Percentiles rank a stretch among this genome's conserved stretches.
Conservation (phyloP, 1,140 invertebrate species). For the Brachionus plicatilis region DNA sequence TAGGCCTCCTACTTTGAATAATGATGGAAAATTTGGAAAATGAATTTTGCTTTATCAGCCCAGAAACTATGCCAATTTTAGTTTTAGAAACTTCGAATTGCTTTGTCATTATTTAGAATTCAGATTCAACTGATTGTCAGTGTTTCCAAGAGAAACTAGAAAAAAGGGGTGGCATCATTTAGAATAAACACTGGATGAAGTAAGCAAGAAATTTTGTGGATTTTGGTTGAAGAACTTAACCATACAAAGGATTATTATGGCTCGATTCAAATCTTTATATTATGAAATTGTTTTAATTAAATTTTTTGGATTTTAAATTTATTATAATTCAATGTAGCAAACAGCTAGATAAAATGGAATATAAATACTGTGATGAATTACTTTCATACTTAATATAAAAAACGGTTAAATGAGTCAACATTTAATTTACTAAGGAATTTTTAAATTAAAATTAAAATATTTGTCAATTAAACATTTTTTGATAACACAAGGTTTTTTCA, state of each 20-base stretch:
- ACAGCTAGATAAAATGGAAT: neutral
- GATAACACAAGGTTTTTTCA: neutral
- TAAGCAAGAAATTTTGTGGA: neutral
- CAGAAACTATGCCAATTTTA: neutral
- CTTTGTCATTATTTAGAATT: neutral
- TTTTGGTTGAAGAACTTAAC: neutral
- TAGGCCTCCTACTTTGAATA: neutral
- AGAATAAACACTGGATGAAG: too few relatives aligned
- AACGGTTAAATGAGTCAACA: neutral
- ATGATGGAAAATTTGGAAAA: neutral
- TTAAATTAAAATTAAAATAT: neutral
- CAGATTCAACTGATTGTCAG: neutral
- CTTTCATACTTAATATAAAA: neutral
- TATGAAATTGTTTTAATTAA: neutral
- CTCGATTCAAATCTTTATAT: neutral
- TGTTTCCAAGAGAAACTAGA: neutral
- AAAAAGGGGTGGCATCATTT: neutral
- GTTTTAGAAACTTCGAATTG: neutral
- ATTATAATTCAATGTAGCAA: neutral
- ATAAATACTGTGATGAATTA: neutral
- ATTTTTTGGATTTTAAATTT: neutral
- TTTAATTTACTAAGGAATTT: neutral
- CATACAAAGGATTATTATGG: neutral
- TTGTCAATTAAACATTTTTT: neutral
- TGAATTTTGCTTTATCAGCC: neutral